These are phyloP conservation scores for Podilymbus podiceps DNA, from an alignment of 2,113 vertebrate species.

Conservation along the genomic window DNA sequence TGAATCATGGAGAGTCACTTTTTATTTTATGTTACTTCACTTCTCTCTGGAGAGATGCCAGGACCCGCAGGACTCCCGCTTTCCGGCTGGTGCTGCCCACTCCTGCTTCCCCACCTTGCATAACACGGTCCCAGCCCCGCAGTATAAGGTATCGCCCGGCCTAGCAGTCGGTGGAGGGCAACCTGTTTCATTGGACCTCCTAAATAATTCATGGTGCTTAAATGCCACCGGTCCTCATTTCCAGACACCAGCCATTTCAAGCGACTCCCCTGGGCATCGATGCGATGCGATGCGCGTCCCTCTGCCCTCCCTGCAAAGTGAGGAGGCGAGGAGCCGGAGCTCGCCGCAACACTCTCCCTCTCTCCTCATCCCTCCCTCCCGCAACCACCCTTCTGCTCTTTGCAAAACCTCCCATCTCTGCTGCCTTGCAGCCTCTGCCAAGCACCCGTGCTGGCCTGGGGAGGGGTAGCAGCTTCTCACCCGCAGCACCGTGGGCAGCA, in stretches of 20 bases:
- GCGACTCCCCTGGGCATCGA: fast-evolving
- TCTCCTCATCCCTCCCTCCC: neutral
- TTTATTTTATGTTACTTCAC: neutral
- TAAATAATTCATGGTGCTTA: neutral
- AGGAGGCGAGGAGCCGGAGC: neutral
- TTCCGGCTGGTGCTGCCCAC: neutral
- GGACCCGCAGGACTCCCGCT: neutral
- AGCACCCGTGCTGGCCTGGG: neutral
- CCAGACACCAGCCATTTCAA: neutral
- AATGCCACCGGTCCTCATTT: neutral
- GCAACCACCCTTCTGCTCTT: neutral
- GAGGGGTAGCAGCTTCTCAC: neutral
- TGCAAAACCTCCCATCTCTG: neutral
- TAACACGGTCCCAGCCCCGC: neutral
- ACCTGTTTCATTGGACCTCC: neutral
- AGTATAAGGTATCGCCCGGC: fast-evolving
- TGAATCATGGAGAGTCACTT: neutral
- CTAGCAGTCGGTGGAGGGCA: fast-evolving
- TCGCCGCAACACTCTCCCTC: fast-evolving
- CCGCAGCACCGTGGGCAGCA: fast-evolving
- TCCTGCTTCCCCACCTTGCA: neutral
- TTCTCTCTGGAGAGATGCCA: neutral
- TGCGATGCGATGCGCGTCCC: fast-evolving
- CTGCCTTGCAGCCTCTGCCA: neutral
- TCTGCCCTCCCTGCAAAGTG: neutral